Percentiles rank a stretch among this genome's conserved stretches.
Evolutionary conservation across 2,888 invertebrate genomes (phyloP).

Genomic region (Octodonta nipae): DNA sequence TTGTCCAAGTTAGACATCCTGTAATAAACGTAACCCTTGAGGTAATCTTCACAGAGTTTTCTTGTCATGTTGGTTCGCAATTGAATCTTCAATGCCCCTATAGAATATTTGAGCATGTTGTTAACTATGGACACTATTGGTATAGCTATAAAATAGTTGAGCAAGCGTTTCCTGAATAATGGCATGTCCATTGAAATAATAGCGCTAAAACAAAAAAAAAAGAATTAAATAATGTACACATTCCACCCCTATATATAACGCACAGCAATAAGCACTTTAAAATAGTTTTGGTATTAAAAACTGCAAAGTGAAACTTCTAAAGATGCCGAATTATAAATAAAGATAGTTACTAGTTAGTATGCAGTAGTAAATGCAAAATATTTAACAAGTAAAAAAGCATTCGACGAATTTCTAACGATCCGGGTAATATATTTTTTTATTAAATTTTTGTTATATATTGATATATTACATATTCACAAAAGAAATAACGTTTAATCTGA

Average conservation of each 20-base stretch:
- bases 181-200: constrained; percentile 77
- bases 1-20: constrained; percentile 92
- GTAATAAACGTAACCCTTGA: constrained; percentile 93
- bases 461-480: no score
- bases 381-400: no score
- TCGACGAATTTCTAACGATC: no score
- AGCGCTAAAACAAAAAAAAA: constrained; percentile 49
- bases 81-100: constrained; percentile 83
- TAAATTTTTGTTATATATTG: no score
- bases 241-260: no score
- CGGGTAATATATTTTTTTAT: no score
- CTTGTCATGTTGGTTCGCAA: constrained; percentile 80
- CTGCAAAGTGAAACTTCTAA: no score
- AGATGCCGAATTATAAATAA: background rate
- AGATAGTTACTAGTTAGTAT: background rate
- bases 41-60: constrained; percentile 79
- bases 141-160: constrained; percentile 71
- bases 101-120: constrained; percentile 84
- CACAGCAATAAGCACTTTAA: no score
- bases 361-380: background rate
- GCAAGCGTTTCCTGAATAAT: constrained; percentile 60
- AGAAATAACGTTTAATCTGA: no score
- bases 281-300: no score
- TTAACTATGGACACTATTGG: constrained; percentile 88
- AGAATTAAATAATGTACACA: no score